Conservation (phyloP, 2,888 invertebrate species). For the Lasiommata megera region DNA sequence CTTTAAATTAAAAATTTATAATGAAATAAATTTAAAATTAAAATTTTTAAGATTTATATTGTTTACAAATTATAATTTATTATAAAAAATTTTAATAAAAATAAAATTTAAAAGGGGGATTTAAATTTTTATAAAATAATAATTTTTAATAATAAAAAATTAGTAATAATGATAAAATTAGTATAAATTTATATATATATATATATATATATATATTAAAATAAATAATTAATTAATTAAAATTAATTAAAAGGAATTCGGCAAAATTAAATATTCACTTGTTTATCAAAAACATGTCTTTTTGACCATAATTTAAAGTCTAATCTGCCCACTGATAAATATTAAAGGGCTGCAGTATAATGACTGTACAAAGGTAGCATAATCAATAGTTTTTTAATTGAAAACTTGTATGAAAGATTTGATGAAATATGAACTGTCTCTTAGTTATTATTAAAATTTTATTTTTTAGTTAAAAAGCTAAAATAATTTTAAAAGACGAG, state of each 20-base stretch:
- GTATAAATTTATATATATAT: no score
- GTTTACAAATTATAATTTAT: no score
- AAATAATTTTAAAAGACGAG: constrained; percentile 85
- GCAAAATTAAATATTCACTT: constrained; percentile 84
- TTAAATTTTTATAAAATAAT: no score
- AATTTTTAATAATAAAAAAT: constrained; percentile 64
- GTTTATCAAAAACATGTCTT: constrained; percentile 91
- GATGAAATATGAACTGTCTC: constrained; percentile 82
- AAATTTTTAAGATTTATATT: no score
- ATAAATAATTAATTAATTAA: constrained; percentile 84
- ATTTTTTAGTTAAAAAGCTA: constrained; percentile 83
- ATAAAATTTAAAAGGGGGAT: no score
- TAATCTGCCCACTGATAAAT: constrained; percentile 89
- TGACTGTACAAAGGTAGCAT: constrained; percentile 39
- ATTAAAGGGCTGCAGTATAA: constrained; percentile 87
- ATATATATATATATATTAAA: no score
- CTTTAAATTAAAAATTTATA: no score
- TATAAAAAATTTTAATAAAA: no score
- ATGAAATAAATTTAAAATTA: no score
- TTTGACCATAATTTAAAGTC: constrained; percentile 56
- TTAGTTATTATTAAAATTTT: constrained; percentile 64
- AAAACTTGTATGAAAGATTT: constrained; percentile 89
- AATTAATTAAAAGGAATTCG: constrained; percentile 77
- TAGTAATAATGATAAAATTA: constrained; percentile 83
- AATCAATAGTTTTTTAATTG: constrained; percentile 81